These are phyloP conservation scores for Tetragnatha montana DNA, from an alignment of 2,888 invertebrate species.

Conservation along the genomic window DNA sequence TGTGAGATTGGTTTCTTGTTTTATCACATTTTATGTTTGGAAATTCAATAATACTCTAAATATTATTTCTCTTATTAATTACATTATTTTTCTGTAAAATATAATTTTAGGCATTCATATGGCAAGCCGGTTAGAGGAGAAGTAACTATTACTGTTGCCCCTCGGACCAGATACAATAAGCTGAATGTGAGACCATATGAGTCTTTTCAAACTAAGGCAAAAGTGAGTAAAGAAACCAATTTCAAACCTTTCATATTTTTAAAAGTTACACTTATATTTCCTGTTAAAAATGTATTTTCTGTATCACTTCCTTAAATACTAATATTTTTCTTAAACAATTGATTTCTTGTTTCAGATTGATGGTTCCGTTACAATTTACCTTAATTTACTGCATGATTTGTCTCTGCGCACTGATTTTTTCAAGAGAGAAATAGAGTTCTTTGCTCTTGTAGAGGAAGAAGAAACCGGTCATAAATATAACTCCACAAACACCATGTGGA, in stretches of 20 bases:
- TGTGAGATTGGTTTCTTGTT: slow-evolving; percentile 79
- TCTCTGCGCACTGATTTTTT: slow-evolving; percentile 86
- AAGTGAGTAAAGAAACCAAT: slow-evolving; percentile 28
- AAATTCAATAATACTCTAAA: not conserved
- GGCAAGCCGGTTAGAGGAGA: slow-evolving; percentile 91
- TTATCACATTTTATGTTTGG: not conserved
- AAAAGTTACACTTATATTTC: not conserved
- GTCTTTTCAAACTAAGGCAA: slow-evolving; percentile 72
- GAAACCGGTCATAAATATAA: slow-evolving; percentile 90
- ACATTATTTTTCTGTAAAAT: not conserved
- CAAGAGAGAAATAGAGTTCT: slow-evolving; percentile 87
- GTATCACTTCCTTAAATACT: not conserved
- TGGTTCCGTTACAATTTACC: slow-evolving; percentile 86
- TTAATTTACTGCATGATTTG: slow-evolving; percentile 85
- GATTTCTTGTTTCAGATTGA: slow-evolving; percentile 77
- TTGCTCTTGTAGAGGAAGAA: slow-evolving; percentile 92
- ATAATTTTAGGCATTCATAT: slow-evolving; percentile 72
- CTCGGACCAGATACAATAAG: slow-evolving; percentile 80
- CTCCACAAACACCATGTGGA: slow-evolving; percentile 83
- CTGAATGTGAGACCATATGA: slow-evolving; percentile 72
- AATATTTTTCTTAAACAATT: not conserved
- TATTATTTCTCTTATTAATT: not conserved
- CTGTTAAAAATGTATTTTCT: not conserved
- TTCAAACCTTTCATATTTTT: not conserved
- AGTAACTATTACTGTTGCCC: slow-evolving; percentile 88